Evolutionary conservation across 2,888 invertebrate genomes (phyloP).

Genomic region (Zygaena filipendulae): DNA sequence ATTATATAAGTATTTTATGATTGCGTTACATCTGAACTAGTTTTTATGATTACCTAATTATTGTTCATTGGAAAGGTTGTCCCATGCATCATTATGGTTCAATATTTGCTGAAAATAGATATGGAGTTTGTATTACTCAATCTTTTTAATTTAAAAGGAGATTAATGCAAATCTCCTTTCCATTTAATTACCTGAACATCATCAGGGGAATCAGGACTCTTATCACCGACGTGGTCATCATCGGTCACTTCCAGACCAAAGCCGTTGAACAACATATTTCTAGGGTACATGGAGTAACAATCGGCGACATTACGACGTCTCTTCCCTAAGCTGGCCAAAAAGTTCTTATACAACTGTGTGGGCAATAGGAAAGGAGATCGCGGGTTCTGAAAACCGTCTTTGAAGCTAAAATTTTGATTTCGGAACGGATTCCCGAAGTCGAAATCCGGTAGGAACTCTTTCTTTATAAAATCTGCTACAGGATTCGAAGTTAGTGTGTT

Average conservation of each 20-base stretch:
- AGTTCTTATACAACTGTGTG: constrained; percentile 82
- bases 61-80: too few species aligned
- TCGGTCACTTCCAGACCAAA: constrained; percentile 53
- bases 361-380: constrained; percentile 73
- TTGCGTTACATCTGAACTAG: too few species aligned
- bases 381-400: constrained; percentile 43
- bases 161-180: neutral
- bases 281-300: constrained; percentile 55
- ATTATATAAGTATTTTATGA: too few species aligned
- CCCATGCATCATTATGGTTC: too few species aligned
- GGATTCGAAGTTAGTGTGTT: constrained; percentile 48
- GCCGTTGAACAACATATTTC: constrained; percentile 68
- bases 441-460: constrained; percentile 59
- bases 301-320: constrained; percentile 54
- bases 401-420: constrained; percentile 46
- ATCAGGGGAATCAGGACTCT: constrained; percentile 54
- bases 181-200: constrained; percentile 49
- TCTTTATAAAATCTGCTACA: constrained; percentile 59
- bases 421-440: constrained; percentile 54
- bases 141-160: neutral
- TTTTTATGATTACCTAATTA: too few species aligned
- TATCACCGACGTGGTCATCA: constrained; percentile 49
- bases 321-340: constrained; percentile 73
- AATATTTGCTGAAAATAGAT: neutral
- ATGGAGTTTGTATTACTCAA: neutral